A percentile compares a stretch with the other conserved stretches of the same genome.
Conservation (phyloP, 2,797 vertebrate genomes). For the Rachycentron canadum region DNA sequence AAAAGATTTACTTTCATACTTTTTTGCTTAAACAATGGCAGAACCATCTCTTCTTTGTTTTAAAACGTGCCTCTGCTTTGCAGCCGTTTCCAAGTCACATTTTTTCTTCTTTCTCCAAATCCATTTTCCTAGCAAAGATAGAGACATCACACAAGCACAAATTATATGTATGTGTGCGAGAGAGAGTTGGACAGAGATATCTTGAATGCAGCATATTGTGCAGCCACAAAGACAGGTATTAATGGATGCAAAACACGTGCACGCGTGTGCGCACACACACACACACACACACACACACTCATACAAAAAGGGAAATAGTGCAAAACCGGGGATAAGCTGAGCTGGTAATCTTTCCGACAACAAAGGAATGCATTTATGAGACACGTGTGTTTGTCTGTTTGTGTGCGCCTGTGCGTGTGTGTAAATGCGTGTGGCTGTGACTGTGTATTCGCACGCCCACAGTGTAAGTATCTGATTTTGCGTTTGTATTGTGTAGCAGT, state of each 20-base stretch:
- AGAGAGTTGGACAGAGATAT: conserved; percentile 12
- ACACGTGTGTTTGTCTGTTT: conserved; percentile 63
- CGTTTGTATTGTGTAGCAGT: conserved; percentile 67
- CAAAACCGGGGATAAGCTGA: conserved; percentile 69
- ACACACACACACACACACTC: conserved; percentile 18
- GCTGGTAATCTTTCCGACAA: conserved; percentile 72
- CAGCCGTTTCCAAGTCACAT: neutral
- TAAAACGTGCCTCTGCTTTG: neutral
- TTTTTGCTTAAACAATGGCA: conserved; percentile 5
- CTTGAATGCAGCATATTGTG: conserved; percentile 27
- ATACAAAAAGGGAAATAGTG: conserved; percentile 42
- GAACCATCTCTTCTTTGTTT: neutral
- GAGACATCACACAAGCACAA: conserved; percentile 31
- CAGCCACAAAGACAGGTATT: conserved; percentile 39
- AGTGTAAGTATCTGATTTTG: conserved; percentile 73
- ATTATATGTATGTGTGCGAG: neutral
- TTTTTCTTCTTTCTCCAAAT: conserved; percentile 1
- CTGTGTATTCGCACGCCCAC: conserved; percentile 49
- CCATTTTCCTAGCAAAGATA: conserved; percentile 16
- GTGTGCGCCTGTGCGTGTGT: conserved; percentile 33
- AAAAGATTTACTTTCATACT: neutral
- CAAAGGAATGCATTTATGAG: conserved; percentile 75
- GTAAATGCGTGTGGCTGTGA: conserved; percentile 38
- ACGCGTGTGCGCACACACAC: conserved; percentile 4
- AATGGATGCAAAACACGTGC: conserved; percentile 29